Evolutionary conservation across 2,113 vertebrate genomes (phyloP).

Genomic region (Athene cunicularia): DNA sequence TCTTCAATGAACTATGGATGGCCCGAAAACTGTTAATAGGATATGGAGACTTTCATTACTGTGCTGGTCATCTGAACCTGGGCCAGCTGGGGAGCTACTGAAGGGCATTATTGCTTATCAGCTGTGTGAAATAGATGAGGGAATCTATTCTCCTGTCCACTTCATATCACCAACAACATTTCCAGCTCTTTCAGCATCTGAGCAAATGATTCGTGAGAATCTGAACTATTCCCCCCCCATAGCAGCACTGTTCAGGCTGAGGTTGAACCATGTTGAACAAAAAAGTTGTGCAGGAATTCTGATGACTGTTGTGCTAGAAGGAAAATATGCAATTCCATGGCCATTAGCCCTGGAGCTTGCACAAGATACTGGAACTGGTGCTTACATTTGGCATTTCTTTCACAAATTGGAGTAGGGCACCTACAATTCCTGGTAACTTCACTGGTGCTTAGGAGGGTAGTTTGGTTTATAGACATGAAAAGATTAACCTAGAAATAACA

Average conservation of each 20-base stretch:
- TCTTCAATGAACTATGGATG: constrained; percentile 12
- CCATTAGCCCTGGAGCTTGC: background rate
- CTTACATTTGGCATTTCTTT: background rate
- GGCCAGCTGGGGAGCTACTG: constrained; percentile 9
- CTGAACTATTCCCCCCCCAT: background rate
- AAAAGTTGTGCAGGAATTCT: background rate
- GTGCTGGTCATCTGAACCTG: constrained; percentile 5
- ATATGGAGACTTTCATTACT: constrained; percentile 28
- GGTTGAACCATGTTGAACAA: background rate
- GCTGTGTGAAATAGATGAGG: background rate
- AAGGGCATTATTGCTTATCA: constrained; percentile 1
- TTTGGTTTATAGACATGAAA: background rate
- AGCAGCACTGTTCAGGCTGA: background rate
- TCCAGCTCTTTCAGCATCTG: background rate
- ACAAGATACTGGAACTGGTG: background rate
- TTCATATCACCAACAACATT: background rate
- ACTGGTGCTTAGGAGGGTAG: background rate
- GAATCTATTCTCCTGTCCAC: background rate
- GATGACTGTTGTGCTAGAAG: background rate
- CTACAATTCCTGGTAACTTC: background rate
- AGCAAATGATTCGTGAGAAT: background rate
- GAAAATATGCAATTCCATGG: background rate
- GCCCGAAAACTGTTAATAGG: background rate
- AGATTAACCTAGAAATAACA: background rate
- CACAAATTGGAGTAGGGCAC: background rate